Conservation (phyloP, 2,888 invertebrate species). For the Heliconius ismenius region DNA sequence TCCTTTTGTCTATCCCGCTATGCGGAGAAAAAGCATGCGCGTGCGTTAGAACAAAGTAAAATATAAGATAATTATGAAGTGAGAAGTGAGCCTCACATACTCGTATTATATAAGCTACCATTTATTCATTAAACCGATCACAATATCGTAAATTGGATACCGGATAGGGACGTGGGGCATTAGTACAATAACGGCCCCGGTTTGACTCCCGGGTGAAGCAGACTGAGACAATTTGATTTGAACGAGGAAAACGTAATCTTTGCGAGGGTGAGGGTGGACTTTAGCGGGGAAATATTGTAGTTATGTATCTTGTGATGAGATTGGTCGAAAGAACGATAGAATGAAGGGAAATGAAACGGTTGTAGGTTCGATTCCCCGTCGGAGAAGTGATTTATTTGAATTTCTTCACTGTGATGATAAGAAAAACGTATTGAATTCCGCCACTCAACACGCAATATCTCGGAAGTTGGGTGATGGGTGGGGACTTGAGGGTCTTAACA, state of each 20-base stretch:
- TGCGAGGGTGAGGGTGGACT: constrained; percentile 38
- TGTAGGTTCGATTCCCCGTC: background rate
- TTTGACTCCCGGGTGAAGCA: constrained; percentile 51
- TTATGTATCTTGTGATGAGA: background rate
- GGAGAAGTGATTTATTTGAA: background rate
- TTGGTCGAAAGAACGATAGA: background rate
- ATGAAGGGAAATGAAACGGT: background rate
- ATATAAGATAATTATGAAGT: too few relatives aligned
- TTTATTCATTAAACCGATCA: constrained; percentile 23
- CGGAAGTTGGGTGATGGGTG: too few relatives aligned
- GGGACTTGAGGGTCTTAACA: too few relatives aligned
- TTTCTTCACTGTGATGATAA: background rate
- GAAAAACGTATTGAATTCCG: background rate
- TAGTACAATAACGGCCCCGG: constrained; percentile 40
- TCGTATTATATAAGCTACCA: background rate
- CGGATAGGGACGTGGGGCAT: constrained; percentile 29
- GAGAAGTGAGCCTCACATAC: too few relatives aligned
- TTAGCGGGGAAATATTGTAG: constrained; percentile 11
- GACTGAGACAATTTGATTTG: constrained; percentile 58
- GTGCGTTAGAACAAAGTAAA: too few relatives aligned
- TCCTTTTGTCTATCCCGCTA: background rate
- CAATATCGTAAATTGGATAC: constrained; percentile 34
- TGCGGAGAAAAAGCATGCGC: too few relatives aligned
- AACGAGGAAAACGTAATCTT: constrained; percentile 50
- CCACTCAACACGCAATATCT: background rate